Evolutionary conservation across 2,797 vertebrate genomes (phyloP).

Genomic region (Oophaga sylvatica): DNA sequence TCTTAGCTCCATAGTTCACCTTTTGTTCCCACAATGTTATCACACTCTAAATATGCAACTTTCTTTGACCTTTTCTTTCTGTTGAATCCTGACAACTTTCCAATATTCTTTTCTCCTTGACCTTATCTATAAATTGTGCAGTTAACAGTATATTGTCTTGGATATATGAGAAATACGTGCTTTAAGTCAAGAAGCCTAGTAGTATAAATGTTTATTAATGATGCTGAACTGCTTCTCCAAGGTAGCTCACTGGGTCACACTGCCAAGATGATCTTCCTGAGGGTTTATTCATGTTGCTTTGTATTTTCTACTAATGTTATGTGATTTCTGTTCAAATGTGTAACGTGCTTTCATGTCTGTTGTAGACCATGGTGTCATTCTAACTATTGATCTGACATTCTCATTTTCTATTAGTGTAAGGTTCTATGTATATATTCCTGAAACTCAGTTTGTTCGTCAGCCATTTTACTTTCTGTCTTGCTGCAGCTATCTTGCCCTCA

Average conservation of each 20-base stretch:
- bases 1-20: not conserved
- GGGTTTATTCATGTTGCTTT: not conserved
- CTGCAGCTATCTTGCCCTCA: too few species aligned
- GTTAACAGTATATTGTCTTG: not conserved
- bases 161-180: slow-evolving; percentile 21
- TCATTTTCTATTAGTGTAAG: too few species aligned
- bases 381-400: too few species aligned
- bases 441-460: too few species aligned
- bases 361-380: too few species aligned
- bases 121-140: not conserved
- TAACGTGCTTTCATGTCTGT: not conserved
- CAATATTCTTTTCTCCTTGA: slow-evolving; percentile 12
- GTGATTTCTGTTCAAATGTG: not conserved
- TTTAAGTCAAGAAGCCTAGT: slow-evolving; percentile 11
- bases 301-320: not conserved
- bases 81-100: not conserved
- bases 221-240: not conserved
- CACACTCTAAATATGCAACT: not conserved
- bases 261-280: not conserved
- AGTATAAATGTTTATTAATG: slow-evolving; percentile 9
- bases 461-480: too few species aligned
- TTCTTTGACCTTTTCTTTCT: slow-evolving; percentile 18
- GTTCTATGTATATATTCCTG: too few species aligned
- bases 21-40: slow-evolving; percentile 8
- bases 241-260: not conserved